Conservation (phyloP, 2,888 invertebrate genomes). For the Ganaspis brasiliensis region DNA sequence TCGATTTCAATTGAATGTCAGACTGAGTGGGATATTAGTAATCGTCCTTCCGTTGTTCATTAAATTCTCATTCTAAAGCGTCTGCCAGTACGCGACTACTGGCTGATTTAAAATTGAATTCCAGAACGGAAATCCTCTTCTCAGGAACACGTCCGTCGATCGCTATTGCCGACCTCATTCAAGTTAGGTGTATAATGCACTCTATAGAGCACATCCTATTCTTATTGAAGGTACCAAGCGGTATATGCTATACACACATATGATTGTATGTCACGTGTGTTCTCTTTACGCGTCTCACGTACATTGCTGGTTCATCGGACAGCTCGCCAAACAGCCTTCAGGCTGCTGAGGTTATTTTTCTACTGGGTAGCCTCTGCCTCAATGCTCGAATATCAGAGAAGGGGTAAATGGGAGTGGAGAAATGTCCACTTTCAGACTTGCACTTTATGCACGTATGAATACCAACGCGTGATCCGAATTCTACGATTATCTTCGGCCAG, state of each 20-base stretch:
- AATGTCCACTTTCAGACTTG: slow-evolving; percentile 65
- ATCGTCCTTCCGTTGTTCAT: slow-evolving; percentile 29
- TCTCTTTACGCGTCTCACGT: slow-evolving; percentile 56
- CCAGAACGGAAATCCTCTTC: slow-evolving; percentile 33
- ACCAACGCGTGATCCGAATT: slow-evolving; percentile 70
- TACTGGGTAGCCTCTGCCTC: slow-evolving; percentile 50
- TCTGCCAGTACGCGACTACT: slow-evolving; percentile 37
- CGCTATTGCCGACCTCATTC: slow-evolving; percentile 41
- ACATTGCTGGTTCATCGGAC: slow-evolving; percentile 65
- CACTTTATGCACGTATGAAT: slow-evolving; percentile 74
- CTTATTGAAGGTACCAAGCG: slow-evolving; percentile 30
- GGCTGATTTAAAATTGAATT: slow-evolving; percentile 44
- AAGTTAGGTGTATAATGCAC: slow-evolving; percentile 38
- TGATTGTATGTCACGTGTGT: slow-evolving; percentile 51
- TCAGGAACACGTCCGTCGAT: slow-evolving; percentile 35
- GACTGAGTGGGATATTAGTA: slow-evolving; percentile 23
- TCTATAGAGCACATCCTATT: slow-evolving; percentile 34
- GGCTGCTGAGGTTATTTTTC: slow-evolving; percentile 59
- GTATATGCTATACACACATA: background rate
- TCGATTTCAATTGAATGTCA: slow-evolving; percentile 17
- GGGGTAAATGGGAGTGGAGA: slow-evolving; percentile 56
- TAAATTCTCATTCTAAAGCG: slow-evolving; percentile 39
- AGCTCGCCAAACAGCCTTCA: slow-evolving; percentile 64
- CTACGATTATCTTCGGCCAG: slow-evolving; percentile 30
- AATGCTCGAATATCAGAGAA: slow-evolving; percentile 49